Base-by-base conservation (phyloP, 2,113 vertebrate species). In the Rutilus rutilus region DNA sequence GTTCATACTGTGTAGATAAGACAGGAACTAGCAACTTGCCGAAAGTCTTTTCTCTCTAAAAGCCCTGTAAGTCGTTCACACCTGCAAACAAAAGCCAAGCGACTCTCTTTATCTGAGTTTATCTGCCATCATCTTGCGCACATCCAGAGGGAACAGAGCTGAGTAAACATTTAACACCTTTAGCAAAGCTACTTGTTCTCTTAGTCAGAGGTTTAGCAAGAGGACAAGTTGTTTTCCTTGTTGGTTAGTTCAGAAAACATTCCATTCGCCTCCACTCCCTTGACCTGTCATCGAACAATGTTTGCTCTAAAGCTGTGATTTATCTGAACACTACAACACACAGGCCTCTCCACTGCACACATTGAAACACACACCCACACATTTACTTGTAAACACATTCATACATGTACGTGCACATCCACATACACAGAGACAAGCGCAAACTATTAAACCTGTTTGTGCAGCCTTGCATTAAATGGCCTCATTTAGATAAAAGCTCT, bases 221-320 rank as follows among this genome's bases (percentile, higher is more conserved):
- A 83, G 73, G 79, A 86, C 45, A 77, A 74, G 45, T 50, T 82
- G 79, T 45, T 60, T 47, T 54, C 76, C 85, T 77, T 73, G 73
- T 86, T 84, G 75, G 71, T 86, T 79, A 80, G 86, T 83, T 80
- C 79, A 83, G 75, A 85, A 82, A 89, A 67, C 79, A 82, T 86
- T 86, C 79, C 83, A 76, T 86, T 89, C 80, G 47, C 83, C 83
- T 85, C 83, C 60, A 57, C 57, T 50, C 69, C 77, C 62, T 57
- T 75, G 57, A 74, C 67, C 62, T 87, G 89, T 92, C 92, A 92
- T 88, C 91, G 54, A 92, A 93, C 92, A 87, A 83, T 92, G 90
- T 92, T 93, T 93, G 91, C 87, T 92, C 89, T 89, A 90, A 88
- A 89, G 73, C 89, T 75, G 64, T 92, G 90, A 92, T 90, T 92